Conservation (phyloP, 2,113 vertebrate species). For the Diphyllodes magnificus region DNA sequence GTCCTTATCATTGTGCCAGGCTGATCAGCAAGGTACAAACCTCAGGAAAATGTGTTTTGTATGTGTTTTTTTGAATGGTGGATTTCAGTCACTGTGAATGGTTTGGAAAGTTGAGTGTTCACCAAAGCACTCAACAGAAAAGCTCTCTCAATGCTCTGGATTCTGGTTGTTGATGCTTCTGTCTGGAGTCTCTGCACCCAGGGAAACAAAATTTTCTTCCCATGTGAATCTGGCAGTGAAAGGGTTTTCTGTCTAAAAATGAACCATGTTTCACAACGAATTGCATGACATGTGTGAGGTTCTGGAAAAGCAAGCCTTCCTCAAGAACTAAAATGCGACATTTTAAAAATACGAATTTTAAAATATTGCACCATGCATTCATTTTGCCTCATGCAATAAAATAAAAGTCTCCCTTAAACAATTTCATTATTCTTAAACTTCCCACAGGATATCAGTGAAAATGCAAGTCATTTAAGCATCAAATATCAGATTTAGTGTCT, state of each 20-base stretch:
- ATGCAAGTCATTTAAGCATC: not conserved
- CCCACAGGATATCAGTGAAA: not conserved
- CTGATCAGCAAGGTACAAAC: not conserved
- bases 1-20: not conserved
- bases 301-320: not conserved
- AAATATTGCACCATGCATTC: not conserved
- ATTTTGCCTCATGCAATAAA: not conserved
- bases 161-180: not conserved
- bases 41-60: not conserved
- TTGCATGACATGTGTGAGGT: not conserved
- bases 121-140: not conserved
- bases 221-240: not conserved
- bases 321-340: not conserved
- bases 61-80: not conserved
- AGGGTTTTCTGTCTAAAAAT: not conserved
- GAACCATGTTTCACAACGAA: not conserved
- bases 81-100: not conserved
- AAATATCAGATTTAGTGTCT: not conserved
- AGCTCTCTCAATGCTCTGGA: not conserved
- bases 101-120: not conserved
- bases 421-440: not conserved
- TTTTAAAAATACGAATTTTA: not conserved
- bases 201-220: not conserved
- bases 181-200: not conserved
- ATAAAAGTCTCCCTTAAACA: not conserved